Base-by-base conservation (phyloP, 2,888 invertebrate species). In the Eristalinus aeneus region DNA sequence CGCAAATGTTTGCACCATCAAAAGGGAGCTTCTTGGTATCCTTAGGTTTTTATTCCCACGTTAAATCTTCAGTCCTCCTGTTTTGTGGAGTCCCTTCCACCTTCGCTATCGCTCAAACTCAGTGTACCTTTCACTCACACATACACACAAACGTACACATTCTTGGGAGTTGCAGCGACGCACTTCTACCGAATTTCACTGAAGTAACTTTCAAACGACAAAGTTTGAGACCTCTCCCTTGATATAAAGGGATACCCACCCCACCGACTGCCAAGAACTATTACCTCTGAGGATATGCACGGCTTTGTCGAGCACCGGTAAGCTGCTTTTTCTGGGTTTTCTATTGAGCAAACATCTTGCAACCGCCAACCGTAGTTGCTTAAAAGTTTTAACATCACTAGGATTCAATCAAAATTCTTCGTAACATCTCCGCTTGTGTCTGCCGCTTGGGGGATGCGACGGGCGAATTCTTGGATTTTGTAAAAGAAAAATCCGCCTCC, bases 371-470 rank as follows among this genome's bases (percentile, higher is more conserved):
- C 16, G 46, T 16, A 16, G 46, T 46, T 46, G 36, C 46, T 31
- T 46, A 31, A 84, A 79, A 84, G 54, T 80, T 84, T 75, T 76
- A 56, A 39, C 67, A 72, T 82, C 61, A 79, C 20, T 53, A 46
- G 27, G 74, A 71, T 84, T 79, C 75, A 79, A 84, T 84, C 84
- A 84, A 68, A 84, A 79, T 75, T 79, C 73, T 32, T 79, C 61
- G 60, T 39, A 53, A n/a, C 32, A 46, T 46, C 39, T n/a, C 39
- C 39, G n/a, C 22, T 5, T n/a, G 2, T 2, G 39, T 11, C 12
- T 11, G 39, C 4, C 32, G 32, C 4, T 32, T 3, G 32, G 4
- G 32, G 32, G 4, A 8, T 3, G 6, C 9, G 8, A 34, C 1
- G 34, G 32, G 31, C n/a, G 53, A 32, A 36, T 68, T 31, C 63